Evolutionary conservation across 2,888 invertebrate genomes (phyloP), one percentile per base, ranked within the genome.

Genomic region (Dorcus hopei): DNA sequence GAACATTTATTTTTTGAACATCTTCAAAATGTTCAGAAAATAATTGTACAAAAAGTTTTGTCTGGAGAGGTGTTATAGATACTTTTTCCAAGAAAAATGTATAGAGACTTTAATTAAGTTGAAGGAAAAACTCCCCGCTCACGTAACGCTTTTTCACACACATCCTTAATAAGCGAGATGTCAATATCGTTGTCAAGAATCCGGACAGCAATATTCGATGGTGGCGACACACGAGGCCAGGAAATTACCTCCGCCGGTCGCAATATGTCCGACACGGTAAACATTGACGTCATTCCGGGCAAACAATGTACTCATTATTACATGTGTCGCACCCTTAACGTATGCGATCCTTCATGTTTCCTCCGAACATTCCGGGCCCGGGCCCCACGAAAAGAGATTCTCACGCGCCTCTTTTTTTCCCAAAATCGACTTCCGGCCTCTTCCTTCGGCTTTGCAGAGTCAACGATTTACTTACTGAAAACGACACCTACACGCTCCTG

Each of bases 191-290:
- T 45, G 45, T 45, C 45, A 45, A 56, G 50, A 56, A 56, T 41
- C 50, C 23, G 33, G 57, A 51, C 40, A 39, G 61, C 61, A 64
- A 64, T 64, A 64, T 64, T 64, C 55, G 55, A 55, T 52, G 43
- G 59, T 16, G 59, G 58, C 53, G 53, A 53, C 53, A 49, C 58
- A 58, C 55, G 55, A 61, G 58, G 62, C 59, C 64, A 74, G 78
- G 78, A 78, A 77, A 78, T 78, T 78, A 76, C 76, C 75, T 74
- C 72, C 73, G 74, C 71, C 72, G 73, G 74, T 74, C 74, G 77
- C 77, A 78, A 78, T 78, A 78, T 77, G 76, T 77, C 75, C 74
- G 76, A 74, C 74, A 77, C 69, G 66, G 74, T 72, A 77, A 77
- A 77, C 76, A 77, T 72, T 77, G 77, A 77, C 77, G 76, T 77